Conservation (phyloP, 2,888 invertebrate genomes). For the Sarcophaga rosellei region DNA sequence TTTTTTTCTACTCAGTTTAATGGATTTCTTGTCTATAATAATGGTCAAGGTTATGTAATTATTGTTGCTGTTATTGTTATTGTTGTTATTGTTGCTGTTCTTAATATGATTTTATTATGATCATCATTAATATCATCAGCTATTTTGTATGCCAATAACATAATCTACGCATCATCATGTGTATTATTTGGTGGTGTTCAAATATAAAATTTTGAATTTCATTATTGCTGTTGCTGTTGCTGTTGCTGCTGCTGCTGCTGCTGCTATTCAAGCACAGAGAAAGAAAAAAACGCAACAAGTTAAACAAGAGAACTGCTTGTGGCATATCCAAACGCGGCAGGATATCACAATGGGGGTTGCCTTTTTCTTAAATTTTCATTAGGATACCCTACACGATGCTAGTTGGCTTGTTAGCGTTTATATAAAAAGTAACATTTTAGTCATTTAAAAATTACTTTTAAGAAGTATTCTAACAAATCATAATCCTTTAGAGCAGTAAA, state of each 20-base stretch:
- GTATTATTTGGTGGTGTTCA: constrained; percentile 3
- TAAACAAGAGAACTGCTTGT: constrained; percentile 39
- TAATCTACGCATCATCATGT: constrained; percentile 56
- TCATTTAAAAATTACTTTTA: no score
- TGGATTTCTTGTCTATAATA: constrained; percentile 14
- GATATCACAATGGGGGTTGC: constrained; percentile 72
- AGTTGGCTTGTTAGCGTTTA: background rate
- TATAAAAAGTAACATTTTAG: no score
- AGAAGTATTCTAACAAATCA: no score
- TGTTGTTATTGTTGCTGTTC: constrained; percentile 66
- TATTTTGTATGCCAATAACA: constrained; percentile 40
- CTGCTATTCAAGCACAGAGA: background rate
- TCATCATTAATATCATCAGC: constrained; percentile 13
- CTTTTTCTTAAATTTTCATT: constrained; percentile 67
- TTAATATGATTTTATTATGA: constrained; percentile 41
- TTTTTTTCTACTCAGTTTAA: background rate
- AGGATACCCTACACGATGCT: no score
- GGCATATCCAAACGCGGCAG: constrained; percentile 72
- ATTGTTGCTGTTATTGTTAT: constrained; percentile 64
- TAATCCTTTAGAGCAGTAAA: no score
- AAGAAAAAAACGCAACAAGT: constrained; percentile 43
- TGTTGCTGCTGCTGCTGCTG: background rate
- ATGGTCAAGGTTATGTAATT: constrained; percentile 75
- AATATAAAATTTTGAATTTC: constrained; percentile 16
- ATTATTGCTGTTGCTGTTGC: background rate